Percentiles rank a stretch among this genome's conserved stretches.
phyloP scores from a whole-genome alignment of 2,113 vertebrate species.

The Phaethon lepturus region DNA sequence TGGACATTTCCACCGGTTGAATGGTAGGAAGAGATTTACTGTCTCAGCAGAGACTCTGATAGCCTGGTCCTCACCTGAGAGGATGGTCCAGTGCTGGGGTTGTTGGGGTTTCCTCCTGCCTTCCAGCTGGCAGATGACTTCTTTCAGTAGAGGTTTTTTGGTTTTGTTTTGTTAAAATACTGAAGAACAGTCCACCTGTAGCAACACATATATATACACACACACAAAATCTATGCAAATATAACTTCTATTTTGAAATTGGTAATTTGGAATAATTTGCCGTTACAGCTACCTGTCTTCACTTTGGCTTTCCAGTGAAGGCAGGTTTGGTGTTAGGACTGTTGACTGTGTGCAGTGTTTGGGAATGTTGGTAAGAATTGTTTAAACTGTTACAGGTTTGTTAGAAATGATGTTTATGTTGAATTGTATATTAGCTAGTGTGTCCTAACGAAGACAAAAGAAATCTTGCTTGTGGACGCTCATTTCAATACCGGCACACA shows the following conservation, averaged over 20 bases:
- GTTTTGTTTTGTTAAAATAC: background rate
- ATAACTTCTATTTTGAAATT: background rate
- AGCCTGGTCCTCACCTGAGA: background rate
- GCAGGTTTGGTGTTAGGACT: background rate
- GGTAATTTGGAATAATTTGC: background rate
- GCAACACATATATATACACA: too few species aligned
- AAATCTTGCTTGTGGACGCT: background rate
- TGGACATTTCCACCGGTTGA: background rate
- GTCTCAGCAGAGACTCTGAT: background rate
- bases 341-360: background rate
- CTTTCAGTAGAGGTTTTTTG: background rate
- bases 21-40: background rate
- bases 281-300: background rate
- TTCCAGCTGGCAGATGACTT: background rate
- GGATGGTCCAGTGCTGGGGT: rapidly evolving
- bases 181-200: background rate
- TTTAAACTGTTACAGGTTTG: background rate
- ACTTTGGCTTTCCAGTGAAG: background rate
- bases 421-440: background rate
- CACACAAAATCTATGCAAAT: background rate
- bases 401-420: background rate
- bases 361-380: background rate
- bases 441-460: background rate
- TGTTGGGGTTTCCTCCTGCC: background rate
- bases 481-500: background rate